These are phyloP conservation scores for Dreissena rostriformis DNA, from an alignment of 1,140 invertebrate genomes.

Conservation along the genomic window DNA sequence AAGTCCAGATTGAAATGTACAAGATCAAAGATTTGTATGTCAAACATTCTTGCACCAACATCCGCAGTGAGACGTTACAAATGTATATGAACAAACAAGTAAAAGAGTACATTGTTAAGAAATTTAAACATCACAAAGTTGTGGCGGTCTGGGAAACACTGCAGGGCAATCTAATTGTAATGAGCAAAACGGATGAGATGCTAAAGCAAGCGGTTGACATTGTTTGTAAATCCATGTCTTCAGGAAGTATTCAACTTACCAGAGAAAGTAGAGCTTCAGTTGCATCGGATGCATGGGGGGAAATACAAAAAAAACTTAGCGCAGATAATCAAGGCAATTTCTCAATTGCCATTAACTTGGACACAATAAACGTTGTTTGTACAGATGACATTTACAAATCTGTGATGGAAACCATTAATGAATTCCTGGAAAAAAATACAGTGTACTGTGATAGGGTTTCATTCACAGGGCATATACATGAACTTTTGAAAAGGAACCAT, in stretches of 20 bases:
- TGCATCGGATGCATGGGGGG: constrained; percentile 6
- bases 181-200: background rate
- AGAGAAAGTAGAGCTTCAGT: background rate
- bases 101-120: constrained; percentile 34
- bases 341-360: background rate
- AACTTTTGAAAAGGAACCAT: constrained; percentile 25
- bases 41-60: background rate
- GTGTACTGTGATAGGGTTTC: background rate
- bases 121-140: constrained; percentile 14
- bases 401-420: background rate
- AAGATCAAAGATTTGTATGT: background rate
- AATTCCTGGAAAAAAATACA: constrained; percentile 7
- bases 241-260: background rate
- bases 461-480: background rate
- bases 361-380: constrained; percentile 8
- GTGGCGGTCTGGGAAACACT: constrained; percentile 16
- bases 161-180: background rate
- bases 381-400: constrained; percentile 29
- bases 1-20: constrained; percentile 22
- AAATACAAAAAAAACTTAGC: background rate
- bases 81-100: background rate
- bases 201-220: background rate
- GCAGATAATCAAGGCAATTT: background rate
- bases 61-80: background rate
- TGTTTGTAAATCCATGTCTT: background rate